Evolutionary conservation across 2,888 invertebrate species (phyloP).

Genomic region (Stenchaetothrips biformis): DNA sequence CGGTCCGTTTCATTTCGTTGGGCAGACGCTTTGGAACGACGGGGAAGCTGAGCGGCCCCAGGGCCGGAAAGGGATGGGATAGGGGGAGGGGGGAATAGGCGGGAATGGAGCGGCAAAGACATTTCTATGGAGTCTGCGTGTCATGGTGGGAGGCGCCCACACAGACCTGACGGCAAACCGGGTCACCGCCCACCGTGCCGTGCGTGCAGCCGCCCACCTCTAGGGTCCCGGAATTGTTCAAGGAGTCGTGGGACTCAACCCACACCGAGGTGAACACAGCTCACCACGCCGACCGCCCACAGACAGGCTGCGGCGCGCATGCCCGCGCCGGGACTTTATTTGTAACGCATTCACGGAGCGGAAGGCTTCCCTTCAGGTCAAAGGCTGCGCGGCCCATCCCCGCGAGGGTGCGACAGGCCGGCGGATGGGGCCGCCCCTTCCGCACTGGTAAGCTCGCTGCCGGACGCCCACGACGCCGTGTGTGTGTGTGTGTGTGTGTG

Average conservation of each 20-base stretch:
- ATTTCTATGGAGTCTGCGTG: too few relatives aligned
- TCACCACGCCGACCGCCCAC: not conserved
- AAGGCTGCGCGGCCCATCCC: not conserved
- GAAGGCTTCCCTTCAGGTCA: not conserved
- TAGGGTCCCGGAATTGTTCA: not conserved
- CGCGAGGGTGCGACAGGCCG: not conserved
- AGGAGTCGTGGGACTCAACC: too few relatives aligned
- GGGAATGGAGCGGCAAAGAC: too few relatives aligned
- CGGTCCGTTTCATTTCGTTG: too few relatives aligned
- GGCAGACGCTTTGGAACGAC: too few relatives aligned
- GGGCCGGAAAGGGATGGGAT: too few relatives aligned
- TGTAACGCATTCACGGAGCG: not conserved
- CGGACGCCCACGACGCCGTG: not conserved
- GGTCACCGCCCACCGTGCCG: not conserved
- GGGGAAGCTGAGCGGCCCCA: too few relatives aligned
- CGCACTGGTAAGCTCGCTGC: not conserved
- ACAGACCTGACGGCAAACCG: not conserved
- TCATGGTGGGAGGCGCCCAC: too few relatives aligned
- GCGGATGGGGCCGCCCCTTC: not conserved
- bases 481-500: not conserved
- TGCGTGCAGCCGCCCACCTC: not conserved
- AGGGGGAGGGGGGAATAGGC: too few relatives aligned
- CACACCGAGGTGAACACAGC: not conserved
- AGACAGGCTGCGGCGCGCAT: too few relatives aligned
- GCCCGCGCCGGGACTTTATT: not conserved